phyloP scores from a whole-genome alignment of 2,888 invertebrate species.

The Aleiodes testaceus region DNA sequence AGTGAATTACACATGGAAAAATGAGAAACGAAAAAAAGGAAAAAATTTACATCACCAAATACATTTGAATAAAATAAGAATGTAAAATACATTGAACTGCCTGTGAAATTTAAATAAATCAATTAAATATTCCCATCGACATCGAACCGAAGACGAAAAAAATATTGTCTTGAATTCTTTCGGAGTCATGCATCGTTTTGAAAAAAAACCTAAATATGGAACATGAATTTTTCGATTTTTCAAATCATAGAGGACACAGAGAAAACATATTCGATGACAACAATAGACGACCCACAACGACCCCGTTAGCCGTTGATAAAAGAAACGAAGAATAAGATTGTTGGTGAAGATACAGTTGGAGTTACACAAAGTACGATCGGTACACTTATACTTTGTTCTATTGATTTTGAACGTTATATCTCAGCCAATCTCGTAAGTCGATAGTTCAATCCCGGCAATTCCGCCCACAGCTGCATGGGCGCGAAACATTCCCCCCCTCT shows the following conservation, averaged over 20 bases:
- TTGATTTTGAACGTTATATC: slow-evolving; percentile 23
- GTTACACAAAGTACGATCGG: background rate
- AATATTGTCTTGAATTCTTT: background rate
- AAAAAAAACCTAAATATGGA: background rate
- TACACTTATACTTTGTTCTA: slow-evolving; percentile 4
- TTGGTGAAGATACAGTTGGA: slow-evolving; percentile 35
- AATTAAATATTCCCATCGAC: background rate
- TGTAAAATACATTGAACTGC: background rate
- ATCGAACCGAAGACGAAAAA: too few species aligned
- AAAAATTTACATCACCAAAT: background rate
- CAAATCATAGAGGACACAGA: background rate
- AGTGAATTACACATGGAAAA: slow-evolving; percentile 51
- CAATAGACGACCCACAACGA: slow-evolving; percentile 39
- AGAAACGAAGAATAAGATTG: slow-evolving; percentile 42
- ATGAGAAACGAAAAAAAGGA: background rate
- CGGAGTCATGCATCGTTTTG: background rate
- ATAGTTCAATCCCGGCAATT: slow-evolving; percentile 45
- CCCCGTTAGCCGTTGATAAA: slow-evolving; percentile 39
- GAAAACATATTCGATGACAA: slow-evolving; percentile 37
- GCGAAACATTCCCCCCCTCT: slow-evolving; percentile 33
- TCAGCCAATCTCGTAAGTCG: slow-evolving; percentile 43
- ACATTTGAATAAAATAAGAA: background rate
- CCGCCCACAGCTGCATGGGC: slow-evolving; percentile 42
- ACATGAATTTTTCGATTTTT: background rate
- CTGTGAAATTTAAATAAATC: background rate